These are phyloP conservation scores for Donacobius atricapilla DNA, from an alignment of 2,113 vertebrate genomes.

Conservation along the genomic window DNA sequence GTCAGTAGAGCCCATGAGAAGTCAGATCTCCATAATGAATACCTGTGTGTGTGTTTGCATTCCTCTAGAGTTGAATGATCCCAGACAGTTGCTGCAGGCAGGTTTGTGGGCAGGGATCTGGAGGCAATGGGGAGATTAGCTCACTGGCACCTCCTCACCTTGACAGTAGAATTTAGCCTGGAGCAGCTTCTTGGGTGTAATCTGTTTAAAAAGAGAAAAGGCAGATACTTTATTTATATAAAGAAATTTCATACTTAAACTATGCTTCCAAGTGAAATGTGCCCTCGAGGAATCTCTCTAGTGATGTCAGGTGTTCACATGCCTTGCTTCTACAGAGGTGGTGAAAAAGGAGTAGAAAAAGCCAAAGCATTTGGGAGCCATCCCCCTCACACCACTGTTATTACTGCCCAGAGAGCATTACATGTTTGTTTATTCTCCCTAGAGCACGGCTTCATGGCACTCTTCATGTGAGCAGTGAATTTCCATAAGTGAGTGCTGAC, in stretches of 20 bases:
- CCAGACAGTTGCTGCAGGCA: background rate
- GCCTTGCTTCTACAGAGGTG: background rate
- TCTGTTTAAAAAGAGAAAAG: constrained; percentile 22
- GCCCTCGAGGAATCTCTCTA: background rate
- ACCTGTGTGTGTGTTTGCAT: background rate
- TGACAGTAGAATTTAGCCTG: background rate
- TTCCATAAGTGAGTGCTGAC: constrained; percentile 43
- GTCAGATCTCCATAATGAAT: background rate
- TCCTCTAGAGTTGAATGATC: background rate
- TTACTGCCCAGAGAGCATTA: background rate
- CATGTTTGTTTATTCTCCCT: background rate
- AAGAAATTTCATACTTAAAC: background rate
- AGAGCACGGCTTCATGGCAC: background rate
- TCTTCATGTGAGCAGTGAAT: background rate
- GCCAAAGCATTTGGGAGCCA: background rate
- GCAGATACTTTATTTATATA: background rate
- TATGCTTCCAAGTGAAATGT: background rate
- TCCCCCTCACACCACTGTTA: background rate
- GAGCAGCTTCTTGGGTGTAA: background rate
- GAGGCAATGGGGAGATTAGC: background rate
- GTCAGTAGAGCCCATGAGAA: background rate
- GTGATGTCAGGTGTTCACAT: background rate
- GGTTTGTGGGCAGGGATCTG: background rate
- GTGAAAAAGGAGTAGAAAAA: background rate
- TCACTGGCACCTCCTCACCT: background rate